Percentiles rank a stretch among this genome's conserved stretches.
Evolutionary conservation across 1,140 invertebrate genomes (phyloP).

Genomic region (Drosophila simulans): DNA sequence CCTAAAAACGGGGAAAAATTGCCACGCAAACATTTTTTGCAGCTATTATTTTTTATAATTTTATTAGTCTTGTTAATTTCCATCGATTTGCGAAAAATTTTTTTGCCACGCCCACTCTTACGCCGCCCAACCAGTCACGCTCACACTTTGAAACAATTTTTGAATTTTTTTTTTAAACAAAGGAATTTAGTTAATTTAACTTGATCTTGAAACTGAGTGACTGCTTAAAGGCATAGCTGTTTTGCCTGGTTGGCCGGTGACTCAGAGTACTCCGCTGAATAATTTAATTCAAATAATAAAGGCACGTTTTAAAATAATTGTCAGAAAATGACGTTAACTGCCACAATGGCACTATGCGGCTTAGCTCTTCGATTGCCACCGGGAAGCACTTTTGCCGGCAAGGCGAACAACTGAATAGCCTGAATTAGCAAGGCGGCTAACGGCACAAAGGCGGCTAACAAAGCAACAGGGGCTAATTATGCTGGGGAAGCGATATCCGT

Average conservation of each 20-base stretch:
- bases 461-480: constrained; percentile 33
- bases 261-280: constrained; percentile 16
- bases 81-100: no score
- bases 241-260: background rate
- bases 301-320: constrained; percentile 21
- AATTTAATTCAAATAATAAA: constrained; percentile 24
- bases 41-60: no score
- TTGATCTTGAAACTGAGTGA: background rate
- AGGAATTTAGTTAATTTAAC: background rate
- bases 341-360: no score
- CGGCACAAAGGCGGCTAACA: constrained; percentile 18
- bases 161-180: background rate
- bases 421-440: constrained; percentile 49
- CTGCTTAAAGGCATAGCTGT: background rate
- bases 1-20: no score
- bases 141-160: no score
- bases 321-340: constrained; percentile 9
- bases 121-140: no score
- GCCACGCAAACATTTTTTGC: no score
- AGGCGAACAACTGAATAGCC: constrained; percentile 31
- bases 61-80: no score
- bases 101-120: no score
- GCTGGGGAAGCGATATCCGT: constrained; percentile 25
- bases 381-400: constrained; percentile 38
- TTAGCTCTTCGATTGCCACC: constrained; percentile 13